Evolutionary conservation across 2,888 invertebrate species (phyloP).

Genomic region (Patella pellucida): DNA sequence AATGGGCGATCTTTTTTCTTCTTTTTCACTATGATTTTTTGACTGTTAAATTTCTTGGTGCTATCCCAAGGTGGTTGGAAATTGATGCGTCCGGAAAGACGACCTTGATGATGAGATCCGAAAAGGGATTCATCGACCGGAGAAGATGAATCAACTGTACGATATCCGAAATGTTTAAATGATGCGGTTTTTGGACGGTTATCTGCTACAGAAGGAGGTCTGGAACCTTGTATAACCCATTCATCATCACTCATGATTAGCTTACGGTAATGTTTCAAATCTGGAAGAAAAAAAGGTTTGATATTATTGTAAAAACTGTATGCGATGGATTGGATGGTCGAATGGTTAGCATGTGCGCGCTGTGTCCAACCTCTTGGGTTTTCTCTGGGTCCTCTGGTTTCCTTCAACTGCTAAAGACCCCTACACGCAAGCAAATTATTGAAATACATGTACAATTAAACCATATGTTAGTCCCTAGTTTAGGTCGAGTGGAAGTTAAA

Average conservation of each 20-base stretch:
- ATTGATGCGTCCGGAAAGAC: constrained; percentile 25
- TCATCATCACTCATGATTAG: constrained; percentile 31
- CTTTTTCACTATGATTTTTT: constrained; percentile 21
- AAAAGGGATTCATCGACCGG: constrained; percentile 58
- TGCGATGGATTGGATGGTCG: no score
- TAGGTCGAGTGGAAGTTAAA: no score
- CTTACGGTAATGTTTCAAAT: no score
- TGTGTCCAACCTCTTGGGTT: no score
- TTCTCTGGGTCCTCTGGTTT: no score
- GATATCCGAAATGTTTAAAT: constrained; percentile 45
- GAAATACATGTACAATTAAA: no score
- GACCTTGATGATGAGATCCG: constrained; percentile 36
- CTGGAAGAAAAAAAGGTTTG: no score
- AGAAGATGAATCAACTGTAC: constrained; percentile 43
- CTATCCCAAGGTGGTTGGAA: constrained; percentile 34
- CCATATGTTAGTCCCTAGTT: no score
- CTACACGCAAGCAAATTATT: no score
- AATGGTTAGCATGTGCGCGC: no score
- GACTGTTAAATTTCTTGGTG: constrained; percentile 18
- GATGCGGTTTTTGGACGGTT: constrained; percentile 24
- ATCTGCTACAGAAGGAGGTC: constrained; percentile 39
- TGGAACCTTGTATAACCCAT: constrained; percentile 41
- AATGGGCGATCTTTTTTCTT: constrained; percentile 38
- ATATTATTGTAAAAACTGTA: no score
- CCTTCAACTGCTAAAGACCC: no score